Evolutionary conservation across 2,113 vertebrate species (phyloP).

Genomic region (Brachirus orientalis): DNA sequence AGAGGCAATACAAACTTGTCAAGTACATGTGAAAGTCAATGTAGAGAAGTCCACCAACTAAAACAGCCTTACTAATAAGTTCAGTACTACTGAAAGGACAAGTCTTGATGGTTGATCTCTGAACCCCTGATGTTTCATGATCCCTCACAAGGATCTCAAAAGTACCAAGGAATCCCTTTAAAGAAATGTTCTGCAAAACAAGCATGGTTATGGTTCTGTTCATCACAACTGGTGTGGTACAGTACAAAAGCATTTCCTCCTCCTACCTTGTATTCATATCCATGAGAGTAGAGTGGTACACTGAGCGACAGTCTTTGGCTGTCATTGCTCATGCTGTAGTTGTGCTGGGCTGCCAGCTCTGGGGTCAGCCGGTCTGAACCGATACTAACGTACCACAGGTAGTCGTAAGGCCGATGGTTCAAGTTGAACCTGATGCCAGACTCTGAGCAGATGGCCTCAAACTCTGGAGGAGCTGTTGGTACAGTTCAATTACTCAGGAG

Average conservation of each 20-base stretch:
- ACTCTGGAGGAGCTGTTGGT: constrained; percentile 53
- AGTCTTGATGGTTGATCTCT: constrained; percentile 29
- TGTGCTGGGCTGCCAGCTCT: constrained; percentile 55
- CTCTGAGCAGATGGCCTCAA: constrained; percentile 32
- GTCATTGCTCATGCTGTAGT: constrained; percentile 68
- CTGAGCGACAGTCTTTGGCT: constrained; percentile 54
- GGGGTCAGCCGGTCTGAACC: constrained; percentile 49
- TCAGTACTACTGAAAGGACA: constrained; percentile 59
- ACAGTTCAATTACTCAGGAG: background rate
- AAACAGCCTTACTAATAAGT: constrained; percentile 56
- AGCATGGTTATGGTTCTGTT: background rate
- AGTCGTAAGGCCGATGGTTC: constrained; percentile 39
- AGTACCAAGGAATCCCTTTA: constrained; percentile 56
- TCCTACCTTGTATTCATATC: constrained; percentile 67
- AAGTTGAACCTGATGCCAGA: constrained; percentile 66
- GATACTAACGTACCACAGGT: constrained; percentile 63
- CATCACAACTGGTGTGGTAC: background rate
- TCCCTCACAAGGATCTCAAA: constrained; percentile 61
- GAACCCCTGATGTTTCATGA: constrained; percentile 7
- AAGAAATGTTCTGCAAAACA: constrained; percentile 44
- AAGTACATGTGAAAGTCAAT: background rate
- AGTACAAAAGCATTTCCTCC: background rate
- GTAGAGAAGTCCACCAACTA: background rate
- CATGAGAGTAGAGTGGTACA: constrained; percentile 67
- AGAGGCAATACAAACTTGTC: background rate